Evolutionary conservation across 2,797 vertebrate species (phyloP).

Genomic region (Hemitrygon akajei): DNA sequence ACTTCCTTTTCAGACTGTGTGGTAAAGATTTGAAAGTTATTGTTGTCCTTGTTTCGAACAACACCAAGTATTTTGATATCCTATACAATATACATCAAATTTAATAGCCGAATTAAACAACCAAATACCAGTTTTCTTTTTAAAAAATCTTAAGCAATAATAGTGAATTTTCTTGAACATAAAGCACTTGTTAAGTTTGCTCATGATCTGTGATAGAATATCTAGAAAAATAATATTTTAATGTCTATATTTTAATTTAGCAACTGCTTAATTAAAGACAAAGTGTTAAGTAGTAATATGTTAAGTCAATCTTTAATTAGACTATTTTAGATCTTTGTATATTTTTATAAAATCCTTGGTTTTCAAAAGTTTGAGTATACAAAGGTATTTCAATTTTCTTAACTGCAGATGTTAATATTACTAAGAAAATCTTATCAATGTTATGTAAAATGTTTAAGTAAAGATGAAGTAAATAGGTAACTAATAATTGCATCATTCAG

Average conservation of each 20-base stretch:
- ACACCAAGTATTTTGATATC: not conserved
- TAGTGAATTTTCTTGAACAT: not conserved
- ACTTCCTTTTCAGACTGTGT: not conserved
- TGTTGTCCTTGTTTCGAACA: not conserved
- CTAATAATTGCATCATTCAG: not conserved
- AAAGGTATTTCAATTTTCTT: slow-evolving; percentile 41
- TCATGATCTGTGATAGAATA: not conserved
- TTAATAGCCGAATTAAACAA: slow-evolving; percentile 3
- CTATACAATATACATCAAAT: not conserved
- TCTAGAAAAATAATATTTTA: not conserved
- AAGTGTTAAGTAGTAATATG: not conserved
- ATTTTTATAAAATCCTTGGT: slow-evolving; percentile 45
- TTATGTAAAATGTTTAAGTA: not conserved
- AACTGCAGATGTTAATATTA: slow-evolving; percentile 40
- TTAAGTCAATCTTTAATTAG: slow-evolving; percentile 54
- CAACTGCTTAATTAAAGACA: not conserved
- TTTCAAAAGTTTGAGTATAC: slow-evolving; percentile 39
- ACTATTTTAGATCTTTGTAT: slow-evolving; percentile 56
- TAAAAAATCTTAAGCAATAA: not conserved
- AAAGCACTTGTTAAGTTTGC: not conserved
- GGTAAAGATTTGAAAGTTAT: not conserved
- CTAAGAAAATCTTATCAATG: not conserved
- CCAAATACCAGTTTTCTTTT: not conserved
- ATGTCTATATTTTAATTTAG: not conserved
- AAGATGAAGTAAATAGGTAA: not conserved